Evolutionary conservation across 2,797 vertebrate species (phyloP).

Genomic region (Cygnus olor): DNA sequence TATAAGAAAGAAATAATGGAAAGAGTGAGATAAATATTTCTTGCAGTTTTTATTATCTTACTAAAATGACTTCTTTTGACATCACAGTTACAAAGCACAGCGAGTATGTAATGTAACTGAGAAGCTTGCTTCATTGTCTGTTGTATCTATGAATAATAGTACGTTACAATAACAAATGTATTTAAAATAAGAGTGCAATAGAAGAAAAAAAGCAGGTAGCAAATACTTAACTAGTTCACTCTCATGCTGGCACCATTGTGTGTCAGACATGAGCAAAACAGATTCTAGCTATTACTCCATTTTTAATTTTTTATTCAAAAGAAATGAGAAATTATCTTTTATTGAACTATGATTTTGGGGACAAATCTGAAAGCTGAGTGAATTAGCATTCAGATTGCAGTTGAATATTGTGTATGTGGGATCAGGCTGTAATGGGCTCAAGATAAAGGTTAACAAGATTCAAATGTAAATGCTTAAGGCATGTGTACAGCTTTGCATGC

Average conservation of each 20-base stretch:
- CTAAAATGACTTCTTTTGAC: constrained; percentile 35
- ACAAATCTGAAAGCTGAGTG: neutral
- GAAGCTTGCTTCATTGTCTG: constrained; percentile 11
- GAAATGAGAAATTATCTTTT: neutral
- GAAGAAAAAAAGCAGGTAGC: neutral
- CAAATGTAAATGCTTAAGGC: neutral
- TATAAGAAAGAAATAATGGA: constrained; percentile 39
- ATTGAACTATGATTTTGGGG: neutral
- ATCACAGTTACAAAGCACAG: neutral
- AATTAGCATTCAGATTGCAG: neutral
- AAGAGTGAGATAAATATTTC: neutral
- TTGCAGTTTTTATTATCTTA: constrained; percentile 18
- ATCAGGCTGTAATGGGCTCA: neutral
- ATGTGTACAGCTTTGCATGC: rapidly evolving
- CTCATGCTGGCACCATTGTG: neutral
- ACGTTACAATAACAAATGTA: constrained; percentile 10
- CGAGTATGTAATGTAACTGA: neutral
- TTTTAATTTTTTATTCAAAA: neutral
- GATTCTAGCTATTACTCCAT: neutral
- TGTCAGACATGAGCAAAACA: neutral
- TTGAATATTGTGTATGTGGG: rapidly evolving
- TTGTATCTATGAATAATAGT: neutral
- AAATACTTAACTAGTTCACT: neutral
- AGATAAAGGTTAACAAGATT: neutral
- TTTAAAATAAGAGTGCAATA: neutral